Conservation (phyloP, 2,888 invertebrate species). For the Acleris sparsana region DNA sequence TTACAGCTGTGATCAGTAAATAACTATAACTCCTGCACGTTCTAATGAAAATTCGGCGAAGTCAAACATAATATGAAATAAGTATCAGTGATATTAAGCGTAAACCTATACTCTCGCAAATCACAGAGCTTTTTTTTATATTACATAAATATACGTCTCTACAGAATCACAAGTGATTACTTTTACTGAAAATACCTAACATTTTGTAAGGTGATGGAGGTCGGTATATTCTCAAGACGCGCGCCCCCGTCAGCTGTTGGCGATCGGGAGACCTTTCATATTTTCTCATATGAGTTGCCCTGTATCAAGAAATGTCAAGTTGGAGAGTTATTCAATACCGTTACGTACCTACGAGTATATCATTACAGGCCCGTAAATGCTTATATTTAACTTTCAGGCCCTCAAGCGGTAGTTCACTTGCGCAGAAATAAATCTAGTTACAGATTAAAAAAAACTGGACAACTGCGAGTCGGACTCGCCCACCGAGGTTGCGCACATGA, state of each 20-base stretch:
- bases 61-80: no score
- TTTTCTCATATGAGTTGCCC: constrained; percentile 33
- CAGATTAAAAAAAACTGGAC: no score
- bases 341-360: constrained; percentile 14
- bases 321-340: constrained; percentile 33
- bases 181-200: constrained; percentile 35
- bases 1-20: no score
- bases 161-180: constrained; percentile 28
- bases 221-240: constrained; percentile 29
- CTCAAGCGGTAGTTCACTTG: no score
- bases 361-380: neutral
- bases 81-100: no score
- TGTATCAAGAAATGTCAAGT: constrained; percentile 36
- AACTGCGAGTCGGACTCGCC: no score
- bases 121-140: neutral
- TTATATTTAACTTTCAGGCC: no score
- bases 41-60: no score
- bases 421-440: no score
- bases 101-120: neutral
- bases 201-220: constrained; percentile 33
- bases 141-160: constrained; percentile 28
- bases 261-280: constrained; percentile 35
- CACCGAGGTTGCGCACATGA: no score
- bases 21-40: no score
- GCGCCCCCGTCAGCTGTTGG: constrained; percentile 34